phyloP scores from a whole-genome alignment of 1,140 invertebrate genomes.

The Listronotus oregonensis region DNA sequence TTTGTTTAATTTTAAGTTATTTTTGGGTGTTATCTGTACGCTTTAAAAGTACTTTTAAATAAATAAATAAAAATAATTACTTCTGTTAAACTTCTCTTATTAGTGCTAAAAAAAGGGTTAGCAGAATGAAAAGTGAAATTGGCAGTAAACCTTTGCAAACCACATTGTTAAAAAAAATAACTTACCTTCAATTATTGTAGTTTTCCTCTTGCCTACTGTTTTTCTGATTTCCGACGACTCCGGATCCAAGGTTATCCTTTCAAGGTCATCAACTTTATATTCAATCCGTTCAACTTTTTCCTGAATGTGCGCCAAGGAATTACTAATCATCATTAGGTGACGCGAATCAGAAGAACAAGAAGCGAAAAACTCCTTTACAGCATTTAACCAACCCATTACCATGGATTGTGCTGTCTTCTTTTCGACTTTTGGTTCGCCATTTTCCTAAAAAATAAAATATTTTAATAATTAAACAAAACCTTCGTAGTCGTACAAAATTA shows the following conservation, averaged over 20 bases:
- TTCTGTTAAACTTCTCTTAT: too few relatives aligned
- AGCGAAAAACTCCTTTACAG: conserved; percentile 11
- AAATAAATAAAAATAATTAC: too few relatives aligned
- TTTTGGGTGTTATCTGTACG: too few relatives aligned
- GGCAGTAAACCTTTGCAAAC: neutral
- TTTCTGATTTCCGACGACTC: conserved; percentile 12
- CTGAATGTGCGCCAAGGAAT: conserved; percentile 16
- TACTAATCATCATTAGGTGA: conserved; percentile 24
- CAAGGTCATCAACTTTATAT: conserved; percentile 23
- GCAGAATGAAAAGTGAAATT: too few relatives aligned
- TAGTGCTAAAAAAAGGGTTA: too few relatives aligned
- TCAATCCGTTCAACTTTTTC: conserved; percentile 20
- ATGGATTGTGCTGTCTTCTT: conserved; percentile 13
- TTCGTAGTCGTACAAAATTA: too few relatives aligned
- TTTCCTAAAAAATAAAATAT: too few relatives aligned
- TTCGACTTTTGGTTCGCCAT: neutral
- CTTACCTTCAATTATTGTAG: conserved; percentile 30
- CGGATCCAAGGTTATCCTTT: conserved; percentile 21
- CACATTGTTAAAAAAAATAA: too few relatives aligned
- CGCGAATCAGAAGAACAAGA: conserved; percentile 8
- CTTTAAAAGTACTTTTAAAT: too few relatives aligned
- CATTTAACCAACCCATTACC: neutral
- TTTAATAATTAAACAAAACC: too few relatives aligned
- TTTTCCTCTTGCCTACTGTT: conserved; percentile 22
- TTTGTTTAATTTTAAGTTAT: too few relatives aligned